Percentiles rank a stretch among this genome's conserved stretches.
Evolutionary conservation across 2,888 invertebrate species (phyloP).

Genomic region (Standfussiana lucernea): DNA sequence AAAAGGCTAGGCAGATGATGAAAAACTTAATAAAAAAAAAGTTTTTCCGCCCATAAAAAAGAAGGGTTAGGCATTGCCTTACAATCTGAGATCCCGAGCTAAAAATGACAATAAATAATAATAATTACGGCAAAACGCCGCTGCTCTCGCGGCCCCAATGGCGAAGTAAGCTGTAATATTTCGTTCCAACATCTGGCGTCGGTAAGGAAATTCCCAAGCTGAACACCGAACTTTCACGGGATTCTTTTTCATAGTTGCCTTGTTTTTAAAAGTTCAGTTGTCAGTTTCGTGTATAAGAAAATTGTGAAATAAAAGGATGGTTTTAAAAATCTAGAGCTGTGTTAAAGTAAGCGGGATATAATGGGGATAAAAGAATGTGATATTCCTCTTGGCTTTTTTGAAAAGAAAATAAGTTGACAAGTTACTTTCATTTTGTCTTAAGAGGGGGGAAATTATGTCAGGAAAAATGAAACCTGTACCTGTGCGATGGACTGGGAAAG

Average conservation of each 20-base stretch:
- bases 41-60: neutral
- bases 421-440: neutral
- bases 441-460: neutral
- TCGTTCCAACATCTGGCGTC: conserved; percentile 69
- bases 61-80: neutral
- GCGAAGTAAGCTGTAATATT: conserved; percentile 65
- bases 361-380: neutral
- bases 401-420: neutral
- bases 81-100: neutral
- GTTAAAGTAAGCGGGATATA: conserved; percentile 7
- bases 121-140: conserved; percentile 1
- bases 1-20: too few species aligned
- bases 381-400: neutral
- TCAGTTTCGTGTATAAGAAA: conserved; percentile 65
- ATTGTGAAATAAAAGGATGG: conserved; percentile 50
- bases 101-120: conserved; percentile 1
- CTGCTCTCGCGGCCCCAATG: conserved; percentile 37
- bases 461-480: neutral
- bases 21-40: too few species aligned
- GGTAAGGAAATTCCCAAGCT: conserved; percentile 69
- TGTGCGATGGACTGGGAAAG: neutral
- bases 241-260: conserved; percentile 67
- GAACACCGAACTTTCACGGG: conserved; percentile 61
- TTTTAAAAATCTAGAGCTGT: conserved; percentile 36
- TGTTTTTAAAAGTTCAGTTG: conserved; percentile 66